Base-by-base conservation (phyloP, 2,113 vertebrate genomes). In the Columbina picui region DNA sequence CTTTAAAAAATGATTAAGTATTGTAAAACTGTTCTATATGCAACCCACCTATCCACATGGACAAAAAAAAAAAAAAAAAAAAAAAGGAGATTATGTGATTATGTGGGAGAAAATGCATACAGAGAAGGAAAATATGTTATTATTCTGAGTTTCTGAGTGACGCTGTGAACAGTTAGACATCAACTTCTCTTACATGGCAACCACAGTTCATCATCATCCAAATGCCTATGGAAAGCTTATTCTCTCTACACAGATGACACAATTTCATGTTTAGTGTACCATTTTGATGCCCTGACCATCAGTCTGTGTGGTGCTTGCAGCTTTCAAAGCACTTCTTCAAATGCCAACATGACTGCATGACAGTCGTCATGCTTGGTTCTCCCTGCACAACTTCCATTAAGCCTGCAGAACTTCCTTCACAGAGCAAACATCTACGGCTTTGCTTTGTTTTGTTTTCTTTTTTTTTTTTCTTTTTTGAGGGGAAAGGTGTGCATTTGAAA, bases 1-100 rank as follows among this genome's bases (percentile, higher is more conserved):
- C 34, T 82, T 69, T 80, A 49, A 81, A 79, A 90, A 93, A 84
- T 67, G 13, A 78, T 83, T 94, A 71, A 41, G 53, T 61, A 32
- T 12, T 49, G 17, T 63, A 69, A 95, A 96, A 55, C 29, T 92
- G 12, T 84, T 95, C 63, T 41, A 11, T 43, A 83, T 36, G n/a
- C 21, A 91, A 81, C 47, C 27, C 73, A 41, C 59, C 76, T 90
- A 89, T 59, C 69, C 81, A 34, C 47, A 85, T 64, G 36, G 38
- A 83, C 45, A 93, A 22, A 63, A 30, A 73, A 80, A 52, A 83
- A 80, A 41, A 14, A 59, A 69, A 23, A 38, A 32, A 34, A 14
- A 75, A 53, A 19, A 21, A 38, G 29, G 38, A n/a, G n/a, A n/a
- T n/a, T n/a, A n/a, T n/a, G n/a, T n/a, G n/a, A 82, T 75, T 83